Base-by-base conservation (phyloP, 2,888 invertebrate genomes). In the Rhaphigaster nebulosa region DNA sequence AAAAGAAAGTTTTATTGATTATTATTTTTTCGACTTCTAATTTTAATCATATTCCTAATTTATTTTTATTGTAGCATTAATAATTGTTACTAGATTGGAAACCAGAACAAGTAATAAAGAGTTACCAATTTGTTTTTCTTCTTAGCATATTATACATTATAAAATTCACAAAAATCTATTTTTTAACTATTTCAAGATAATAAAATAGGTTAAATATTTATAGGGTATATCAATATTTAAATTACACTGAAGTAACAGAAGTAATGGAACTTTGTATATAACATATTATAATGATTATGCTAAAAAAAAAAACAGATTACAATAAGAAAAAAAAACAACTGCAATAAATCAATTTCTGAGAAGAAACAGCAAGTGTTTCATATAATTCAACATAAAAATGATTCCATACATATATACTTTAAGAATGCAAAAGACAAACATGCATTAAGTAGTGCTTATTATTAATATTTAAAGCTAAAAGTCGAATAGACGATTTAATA, bases 341-440 rank as follows among this genome's bases (percentile, higher is more conserved):
- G 1, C 1, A 10, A 45, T 84, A 84, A 34, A 70, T 26, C 26
- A n/a, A 84, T 84, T 84, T 45, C 38, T 45, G 80, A 84, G 80
- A 84, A 88, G 38, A 26, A 88, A 88, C 88, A 88, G 88, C 88
- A 88, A 88, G 88, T 88, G 88, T 56, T 88, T 88, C 20, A 88
- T 34, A 60, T 38, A 56, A 54, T 5, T 38, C 26, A 54, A 60
- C 34, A 88, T 60, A 38, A 41, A 45, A 45, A 84, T 84, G 80
- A 45, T 84, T 84, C 80, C 38, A 18, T 50, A 52, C 54, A 87
- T 54, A 87, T 87, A 52, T 54, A 41, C 34, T 87, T 52, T 34
- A 88, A 88, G 34, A 88, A 88, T 88, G 88, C 56, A 88, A 88
- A 88, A 88, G 29, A 88, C 41, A n/a, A 88, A 60, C 54, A 88